These are phyloP conservation scores for Aspiorhynchus laticeps DNA, from an alignment of 2,113 vertebrate genomes.

Conservation along the genomic window DNA sequence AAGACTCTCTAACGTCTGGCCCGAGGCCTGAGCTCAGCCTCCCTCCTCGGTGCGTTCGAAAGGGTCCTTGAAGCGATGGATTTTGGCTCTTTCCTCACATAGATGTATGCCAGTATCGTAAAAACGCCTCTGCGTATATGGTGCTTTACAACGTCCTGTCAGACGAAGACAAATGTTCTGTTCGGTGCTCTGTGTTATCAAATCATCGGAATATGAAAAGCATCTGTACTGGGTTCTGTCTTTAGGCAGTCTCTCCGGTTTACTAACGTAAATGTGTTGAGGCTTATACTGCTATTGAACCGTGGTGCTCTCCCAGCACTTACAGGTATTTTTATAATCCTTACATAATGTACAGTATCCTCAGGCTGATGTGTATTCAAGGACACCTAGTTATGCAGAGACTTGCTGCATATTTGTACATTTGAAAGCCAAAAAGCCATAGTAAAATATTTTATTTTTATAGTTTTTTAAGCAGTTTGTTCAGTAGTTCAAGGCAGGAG, in stretches of 20 bases:
- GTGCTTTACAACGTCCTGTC: constrained; percentile 57
- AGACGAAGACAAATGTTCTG: constrained; percentile 50
- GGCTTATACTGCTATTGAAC: background rate
- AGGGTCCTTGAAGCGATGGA: constrained; percentile 50
- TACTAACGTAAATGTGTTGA: background rate
- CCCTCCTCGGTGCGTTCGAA: constrained; percentile 44
- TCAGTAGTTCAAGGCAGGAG: background rate
- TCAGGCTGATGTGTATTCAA: background rate
- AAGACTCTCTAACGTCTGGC: constrained; percentile 57
- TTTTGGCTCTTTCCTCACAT: constrained; percentile 48
- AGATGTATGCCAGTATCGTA: constrained; percentile 57
- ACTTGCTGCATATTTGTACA: background rate
- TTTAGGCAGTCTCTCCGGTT: background rate
- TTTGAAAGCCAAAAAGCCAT: background rate
- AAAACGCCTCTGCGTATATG: constrained; percentile 57
- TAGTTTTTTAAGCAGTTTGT: background rate
- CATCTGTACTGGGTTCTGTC: background rate
- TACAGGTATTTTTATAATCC: constrained; percentile 33
- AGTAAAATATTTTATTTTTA: background rate
- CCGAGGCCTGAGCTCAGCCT: constrained; percentile 53
- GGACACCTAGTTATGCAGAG: background rate
- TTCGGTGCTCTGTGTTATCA: constrained; percentile 49
- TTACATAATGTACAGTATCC: constrained; percentile 11
- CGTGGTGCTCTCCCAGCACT: background rate
- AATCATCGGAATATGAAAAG: constrained; percentile 51